Evolutionary conservation across 2,113 vertebrate species (phyloP).

Genomic region (Meriones unguiculatus): DNA sequence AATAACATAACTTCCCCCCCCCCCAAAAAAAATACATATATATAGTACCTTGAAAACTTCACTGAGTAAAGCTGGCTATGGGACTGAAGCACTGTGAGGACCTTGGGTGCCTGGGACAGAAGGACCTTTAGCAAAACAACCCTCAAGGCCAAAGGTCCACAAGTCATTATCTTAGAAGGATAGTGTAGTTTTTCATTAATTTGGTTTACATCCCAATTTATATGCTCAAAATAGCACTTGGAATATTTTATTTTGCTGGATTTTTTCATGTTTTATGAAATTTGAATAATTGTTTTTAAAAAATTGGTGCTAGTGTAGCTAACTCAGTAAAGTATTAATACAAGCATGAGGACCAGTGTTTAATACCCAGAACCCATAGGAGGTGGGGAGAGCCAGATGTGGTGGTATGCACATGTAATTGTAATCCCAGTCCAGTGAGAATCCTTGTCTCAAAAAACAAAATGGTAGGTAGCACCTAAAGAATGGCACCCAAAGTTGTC

Average conservation of each 20-base stretch:
- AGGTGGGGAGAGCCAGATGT: background rate
- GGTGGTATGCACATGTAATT: background rate
- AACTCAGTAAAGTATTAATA: background rate
- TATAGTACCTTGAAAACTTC: background rate
- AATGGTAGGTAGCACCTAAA: background rate
- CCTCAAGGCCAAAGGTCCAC: background rate
- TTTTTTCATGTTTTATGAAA: constrained; percentile 28
- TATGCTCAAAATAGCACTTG: background rate
- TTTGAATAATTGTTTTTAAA: background rate
- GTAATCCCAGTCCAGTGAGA: background rate
- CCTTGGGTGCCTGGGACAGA: background rate
- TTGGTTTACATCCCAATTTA: background rate
- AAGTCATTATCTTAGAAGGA: background rate
- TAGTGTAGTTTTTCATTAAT: background rate
- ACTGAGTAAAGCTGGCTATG: background rate
- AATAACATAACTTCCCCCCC: too few relatives aligned
- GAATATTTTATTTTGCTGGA: constrained; percentile 10
- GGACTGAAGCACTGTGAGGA: background rate
- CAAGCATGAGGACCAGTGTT: background rate
- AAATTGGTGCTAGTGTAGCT: background rate
- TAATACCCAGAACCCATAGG: background rate
- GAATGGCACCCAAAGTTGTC: background rate
- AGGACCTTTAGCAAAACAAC: background rate
- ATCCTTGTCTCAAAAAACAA: background rate
- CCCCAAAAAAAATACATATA: too few relatives aligned